Evolutionary conservation across 1,140 invertebrate species (phyloP).

Genomic region (Argopecten irradians): DNA sequence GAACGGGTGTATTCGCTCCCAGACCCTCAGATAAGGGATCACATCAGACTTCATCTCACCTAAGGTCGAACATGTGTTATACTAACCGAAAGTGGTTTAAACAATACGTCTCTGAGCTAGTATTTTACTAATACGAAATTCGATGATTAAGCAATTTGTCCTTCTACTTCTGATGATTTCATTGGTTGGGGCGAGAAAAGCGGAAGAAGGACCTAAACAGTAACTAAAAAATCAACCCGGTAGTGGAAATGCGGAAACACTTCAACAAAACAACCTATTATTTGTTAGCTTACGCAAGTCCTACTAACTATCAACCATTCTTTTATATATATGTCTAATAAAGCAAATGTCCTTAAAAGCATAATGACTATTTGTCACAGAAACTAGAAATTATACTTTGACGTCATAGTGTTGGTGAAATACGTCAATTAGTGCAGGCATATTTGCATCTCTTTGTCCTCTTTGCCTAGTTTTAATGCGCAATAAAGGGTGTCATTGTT

Average conservation of each 20-base stretch:
- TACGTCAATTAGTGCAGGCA: not conserved
- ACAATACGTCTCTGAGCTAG: no score
- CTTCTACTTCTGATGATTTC: no score
- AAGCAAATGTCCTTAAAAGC: not conserved
- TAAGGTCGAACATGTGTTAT: not conserved
- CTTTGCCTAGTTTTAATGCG: not conserved
- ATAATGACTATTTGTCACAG: not conserved
- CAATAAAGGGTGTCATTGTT: not conserved
- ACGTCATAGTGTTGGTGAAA: not conserved
- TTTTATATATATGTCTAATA: not conserved
- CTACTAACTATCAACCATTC: not conserved
- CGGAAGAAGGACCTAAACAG: not conserved
- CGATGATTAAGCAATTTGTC: no score
- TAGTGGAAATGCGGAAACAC: not conserved
- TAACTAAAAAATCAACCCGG: not conserved
- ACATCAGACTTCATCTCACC: not conserved
- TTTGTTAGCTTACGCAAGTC: not conserved
- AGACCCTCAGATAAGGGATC: not conserved
- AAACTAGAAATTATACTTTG: not conserved
- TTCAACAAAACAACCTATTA: not conserved
- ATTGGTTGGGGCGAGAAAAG: not conserved
- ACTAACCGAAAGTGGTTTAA: no score
- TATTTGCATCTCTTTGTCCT: not conserved
- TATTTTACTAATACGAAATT: no score
- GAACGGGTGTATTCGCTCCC: not conserved